phyloP scores from a whole-genome alignment of 1,140 invertebrate genomes.

The Penaeus vannamei region DNA sequence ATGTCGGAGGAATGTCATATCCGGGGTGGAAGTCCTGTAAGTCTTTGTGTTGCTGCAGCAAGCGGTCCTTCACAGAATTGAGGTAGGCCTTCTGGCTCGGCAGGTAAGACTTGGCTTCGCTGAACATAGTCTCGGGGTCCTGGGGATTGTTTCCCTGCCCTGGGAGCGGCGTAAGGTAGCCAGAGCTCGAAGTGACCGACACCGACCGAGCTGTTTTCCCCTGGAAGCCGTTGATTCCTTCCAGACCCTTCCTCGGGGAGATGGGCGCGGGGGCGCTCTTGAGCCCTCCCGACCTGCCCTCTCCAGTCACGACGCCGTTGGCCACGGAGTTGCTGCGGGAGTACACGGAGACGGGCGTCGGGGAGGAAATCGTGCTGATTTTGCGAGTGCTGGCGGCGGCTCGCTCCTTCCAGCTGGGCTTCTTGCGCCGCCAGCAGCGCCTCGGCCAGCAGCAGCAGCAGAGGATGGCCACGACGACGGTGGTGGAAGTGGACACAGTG shows the following conservation, averaged over 20 bases:
- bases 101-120: not conserved
- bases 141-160: not conserved
- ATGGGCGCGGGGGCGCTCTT: not conserved
- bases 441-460: constrained; percentile 53
- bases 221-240: not conserved
- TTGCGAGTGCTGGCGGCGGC: constrained; percentile 1
- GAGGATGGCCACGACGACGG: constrained; percentile 41
- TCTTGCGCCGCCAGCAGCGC: constrained; percentile 4
- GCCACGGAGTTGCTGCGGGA: constrained; percentile 31
- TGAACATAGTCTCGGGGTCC: constrained; percentile 17
- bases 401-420: not conserved
- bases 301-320: not conserved
- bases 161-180: constrained; percentile 48
- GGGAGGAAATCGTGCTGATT: constrained; percentile 39
- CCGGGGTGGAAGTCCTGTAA: constrained; percentile 53
- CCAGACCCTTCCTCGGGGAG: not conserved
- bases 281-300: not conserved
- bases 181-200: constrained; percentile 38
- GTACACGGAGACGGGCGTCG: constrained; percentile 45
- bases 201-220: constrained; percentile 21
- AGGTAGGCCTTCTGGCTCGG: constrained; percentile 31
- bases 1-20: constrained; percentile 51
- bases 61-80: constrained; percentile 24
- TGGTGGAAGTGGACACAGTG: constrained; percentile 38
- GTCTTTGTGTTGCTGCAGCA: constrained; percentile 49